A percentile compares a stretch with the other conserved stretches of the same genome.
These are phyloP conservation scores for Mactra quadrangularis DNA, from an alignment of 1,140 invertebrate genomes.

Conservation along the genomic window DNA sequence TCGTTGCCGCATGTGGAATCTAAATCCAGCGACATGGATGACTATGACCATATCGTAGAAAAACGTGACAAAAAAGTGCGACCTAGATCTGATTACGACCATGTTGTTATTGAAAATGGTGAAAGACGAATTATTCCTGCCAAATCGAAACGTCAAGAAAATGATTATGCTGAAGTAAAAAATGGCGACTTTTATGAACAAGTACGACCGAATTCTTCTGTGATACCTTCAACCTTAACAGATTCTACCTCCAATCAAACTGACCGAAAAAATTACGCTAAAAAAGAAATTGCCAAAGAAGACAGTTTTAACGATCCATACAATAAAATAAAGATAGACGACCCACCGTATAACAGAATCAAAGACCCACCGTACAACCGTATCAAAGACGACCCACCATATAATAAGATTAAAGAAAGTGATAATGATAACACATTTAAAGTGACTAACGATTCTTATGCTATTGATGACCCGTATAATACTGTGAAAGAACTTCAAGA, in stretches of 20 bases:
- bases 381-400: constrained; percentile 39
- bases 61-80: constrained; percentile 24
- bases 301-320: constrained; percentile 52
- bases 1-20: background rate
- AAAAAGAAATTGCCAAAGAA: constrained; percentile 11
- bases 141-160: constrained; percentile 52
- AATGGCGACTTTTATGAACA: constrained; percentile 35
- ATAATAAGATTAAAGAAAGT: constrained; percentile 12
- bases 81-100: constrained; percentile 57
- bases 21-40: constrained; percentile 13
- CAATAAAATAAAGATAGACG: constrained; percentile 42
- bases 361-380: constrained; percentile 45
- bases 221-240: constrained; percentile 19
- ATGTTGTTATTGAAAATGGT: constrained; percentile 56
- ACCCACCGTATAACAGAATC: constrained; percentile 34
- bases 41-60: constrained; percentile 58
- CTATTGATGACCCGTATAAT: constrained; percentile 51
- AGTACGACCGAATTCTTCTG: constrained; percentile 18
- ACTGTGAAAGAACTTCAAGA: constrained; percentile 45
- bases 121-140: constrained; percentile 30
- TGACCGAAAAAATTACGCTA: constrained; percentile 6
- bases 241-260: constrained; percentile 2
- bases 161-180: constrained; percentile 61
- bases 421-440: constrained; percentile 3
- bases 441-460: constrained; percentile 45